Conservation (phyloP, 2,797 vertebrate genomes). For the Spinibarbus caldwelli region DNA sequence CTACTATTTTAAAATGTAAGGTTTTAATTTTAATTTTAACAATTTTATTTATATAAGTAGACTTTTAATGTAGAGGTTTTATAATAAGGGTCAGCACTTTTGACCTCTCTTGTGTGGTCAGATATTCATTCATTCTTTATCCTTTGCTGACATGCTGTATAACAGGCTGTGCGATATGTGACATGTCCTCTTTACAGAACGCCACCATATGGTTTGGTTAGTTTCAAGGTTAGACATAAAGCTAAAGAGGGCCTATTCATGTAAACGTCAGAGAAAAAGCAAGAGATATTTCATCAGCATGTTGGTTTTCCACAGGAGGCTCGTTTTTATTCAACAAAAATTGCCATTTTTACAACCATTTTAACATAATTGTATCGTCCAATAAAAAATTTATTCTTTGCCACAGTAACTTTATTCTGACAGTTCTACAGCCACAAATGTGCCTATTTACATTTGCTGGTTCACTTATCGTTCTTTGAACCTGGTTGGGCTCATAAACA, state of each 20-base stretch:
- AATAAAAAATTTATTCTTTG: background rate
- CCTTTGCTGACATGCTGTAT: background rate
- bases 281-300: background rate
- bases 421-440: background rate
- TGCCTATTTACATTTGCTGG: too few relatives aligned
- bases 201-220: constrained; percentile 25
- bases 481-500: constrained; percentile 49
- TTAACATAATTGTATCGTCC: background rate
- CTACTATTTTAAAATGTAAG: too few relatives aligned
- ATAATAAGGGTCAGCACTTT: background rate
- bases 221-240: constrained; percentile 28
- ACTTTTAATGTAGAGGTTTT: background rate
- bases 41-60: too few relatives aligned
- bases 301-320: background rate
- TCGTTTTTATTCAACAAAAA: background rate
- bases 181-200: background rate
- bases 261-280: background rate
- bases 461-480: too few relatives aligned
- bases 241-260: background rate
- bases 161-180: background rate
- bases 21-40: too few relatives aligned
- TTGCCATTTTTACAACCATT: background rate
- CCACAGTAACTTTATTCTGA: background rate
- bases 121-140: background rate
- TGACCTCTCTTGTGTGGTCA: background rate